A percentile compares a stretch with the other conserved stretches of the same genome.
These are phyloP conservation scores for Amphipoea lucens DNA, from an alignment of 2,888 invertebrate genomes.

Conservation along the genomic window DNA sequence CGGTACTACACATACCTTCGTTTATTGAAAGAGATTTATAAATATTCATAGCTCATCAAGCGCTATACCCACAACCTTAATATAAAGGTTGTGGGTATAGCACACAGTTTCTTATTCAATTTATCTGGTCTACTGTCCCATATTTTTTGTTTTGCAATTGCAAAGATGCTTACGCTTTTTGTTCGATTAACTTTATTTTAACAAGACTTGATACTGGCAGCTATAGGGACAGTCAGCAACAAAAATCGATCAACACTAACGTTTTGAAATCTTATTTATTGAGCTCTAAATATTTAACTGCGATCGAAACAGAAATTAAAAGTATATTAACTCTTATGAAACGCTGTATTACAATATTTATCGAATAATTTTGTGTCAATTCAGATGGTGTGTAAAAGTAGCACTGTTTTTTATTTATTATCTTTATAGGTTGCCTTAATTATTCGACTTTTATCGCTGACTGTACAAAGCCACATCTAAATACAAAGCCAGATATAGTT, in stretches of 20 bases:
- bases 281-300: neutral
- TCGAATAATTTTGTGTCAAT: neutral
- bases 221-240: no score
- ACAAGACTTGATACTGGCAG: neutral
- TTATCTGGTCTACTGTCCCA: neutral
- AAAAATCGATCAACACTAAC: neutral
- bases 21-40: neutral
- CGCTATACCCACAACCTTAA: no score
- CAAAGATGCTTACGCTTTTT: neutral
- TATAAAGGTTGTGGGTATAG: neutral
- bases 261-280: neutral
- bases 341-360: neutral
- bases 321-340: neutral
- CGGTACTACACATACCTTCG: neutral
- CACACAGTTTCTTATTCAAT: conserved; percentile 16
- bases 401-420: neutral
- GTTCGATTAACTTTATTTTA: neutral
- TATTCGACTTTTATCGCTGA: neutral
- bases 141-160: neutral
- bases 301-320: neutral
- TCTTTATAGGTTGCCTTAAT: neutral
- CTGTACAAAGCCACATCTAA: neutral
- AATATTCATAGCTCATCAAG: conserved; percentile 22
- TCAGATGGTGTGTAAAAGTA: neutral
- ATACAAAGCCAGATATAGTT: neutral